Base-by-base conservation (phyloP, 2,113 vertebrate genomes). In the Microcebus murinus region DNA sequence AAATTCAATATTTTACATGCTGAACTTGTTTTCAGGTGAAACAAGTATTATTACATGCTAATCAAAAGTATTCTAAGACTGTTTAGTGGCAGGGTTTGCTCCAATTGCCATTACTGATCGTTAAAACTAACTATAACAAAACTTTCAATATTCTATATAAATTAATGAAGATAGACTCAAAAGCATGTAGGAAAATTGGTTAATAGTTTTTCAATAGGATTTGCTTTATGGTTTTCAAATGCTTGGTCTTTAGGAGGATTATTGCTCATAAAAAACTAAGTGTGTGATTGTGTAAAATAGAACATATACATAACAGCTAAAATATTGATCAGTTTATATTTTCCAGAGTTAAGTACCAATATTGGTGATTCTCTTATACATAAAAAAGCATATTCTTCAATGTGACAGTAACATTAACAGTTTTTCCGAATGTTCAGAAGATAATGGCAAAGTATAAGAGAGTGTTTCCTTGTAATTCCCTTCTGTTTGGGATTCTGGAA, bases 181-280 rank as follows among this genome's bases (percentile, higher is more conserved):
- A 85, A 92, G 36, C 45, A n/a, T 67, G 59, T 92, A 96, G 68
- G 34, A 94, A 96, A 98, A 77, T 52, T 81, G 97, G 83, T 52
- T 65, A 73, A 90, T 71, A 0, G 6, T 63, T 98, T 97, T 97
- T 36, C 73, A 68, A 55, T 25, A 97, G 70, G 31, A 89, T 96
- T 96, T 96, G 90, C 63, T 63, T 86, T 97, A 59, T 90, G 20
- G 74, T 97, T 97, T 98, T 94, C 50, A 55, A 96, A 65, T 97
- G 95, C 90, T 82, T 1, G 79, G 21, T 39, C 93, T 98, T 98
- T 86, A 82, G 61, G n/a, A 90, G 90, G 68, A 96, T 89, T 86
- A 67, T 89, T 83, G 52, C 76, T 83, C 65, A 45, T 57, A 52
- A 94, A 91, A 84, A n/a, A 25, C 70, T 83, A 87, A 96, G 36